Base-by-base conservation (phyloP, 2,888 invertebrate species). In the Napeogenes inachia region DNA sequence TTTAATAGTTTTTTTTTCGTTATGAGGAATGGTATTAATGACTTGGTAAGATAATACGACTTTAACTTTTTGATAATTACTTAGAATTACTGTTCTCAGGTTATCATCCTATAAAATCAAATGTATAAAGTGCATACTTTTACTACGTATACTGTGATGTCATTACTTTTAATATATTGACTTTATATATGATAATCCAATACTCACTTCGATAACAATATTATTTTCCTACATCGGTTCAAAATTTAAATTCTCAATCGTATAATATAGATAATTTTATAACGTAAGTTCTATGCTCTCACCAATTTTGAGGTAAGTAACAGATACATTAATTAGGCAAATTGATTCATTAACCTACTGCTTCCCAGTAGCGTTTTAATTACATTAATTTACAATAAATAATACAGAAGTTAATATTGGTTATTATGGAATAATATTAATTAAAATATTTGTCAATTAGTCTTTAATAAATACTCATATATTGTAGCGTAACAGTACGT, bases 271-370 rank as follows among this genome's bases (percentile, higher is more conserved):
- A 30, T 50, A 50, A 50, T 50, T 50, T 50, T 50, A 30, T 30
- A 30, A 50, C 30, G 30, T 8, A 21, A 8, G 21, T 30, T 50
- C 21, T 35, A 13, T 38, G 13, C 54, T n/a, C 62, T 56, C 57
- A 56, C 54, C 53, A 46, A 62, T 60, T 60, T 62, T 59, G 61
- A 64, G 60, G 61, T 62, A 57, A 53, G 62, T 56, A 62, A 60
- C 38, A 61, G 65, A 64, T 67, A 67, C 67, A 67, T 65, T 64
- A 65, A 67, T 67, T 67, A 67, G 62, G 62, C 56, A 64, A 67
- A 67, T 67, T 62, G 67, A 67, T 60, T 57, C 67, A 62, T 67
- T 60, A 62, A 50, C 62, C 54, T 32, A 55, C 58, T 59, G 57
- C 64, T 59, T 64, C 60, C 58, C 62, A 56, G 58, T 38, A 59